These are phyloP conservation scores for Apis laboriosa DNA, from an alignment of 1,140 invertebrate species.

Conservation along the genomic window DNA sequence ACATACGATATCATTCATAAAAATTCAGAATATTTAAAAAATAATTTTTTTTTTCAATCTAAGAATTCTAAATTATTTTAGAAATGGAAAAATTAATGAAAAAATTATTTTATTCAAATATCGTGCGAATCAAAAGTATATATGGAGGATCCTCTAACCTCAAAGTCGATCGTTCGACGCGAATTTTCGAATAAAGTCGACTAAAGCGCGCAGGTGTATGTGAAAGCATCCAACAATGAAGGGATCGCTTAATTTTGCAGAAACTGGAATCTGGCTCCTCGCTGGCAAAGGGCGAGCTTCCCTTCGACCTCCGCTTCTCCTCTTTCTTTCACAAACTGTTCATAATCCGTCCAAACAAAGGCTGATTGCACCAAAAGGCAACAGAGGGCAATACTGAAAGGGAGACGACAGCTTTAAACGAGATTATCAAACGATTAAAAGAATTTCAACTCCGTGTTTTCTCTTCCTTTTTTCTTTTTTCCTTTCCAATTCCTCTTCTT, in stretches of 20 bases:
- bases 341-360: constrained; percentile 6
- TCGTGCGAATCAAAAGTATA: too few relatives aligned
- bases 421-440: constrained; percentile 5
- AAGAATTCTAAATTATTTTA: too few relatives aligned
- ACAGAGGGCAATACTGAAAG: not conserved
- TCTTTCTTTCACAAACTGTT: constrained; percentile 24
- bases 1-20: too few relatives aligned
- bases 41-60: too few relatives aligned
- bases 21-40: too few relatives aligned
- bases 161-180: not conserved
- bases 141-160: not conserved
- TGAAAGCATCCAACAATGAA: constrained; percentile 41
- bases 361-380: too few relatives aligned
- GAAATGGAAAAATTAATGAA: too few relatives aligned
- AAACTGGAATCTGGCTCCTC: constrained; percentile 57
- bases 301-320: not conserved
- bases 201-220: constrained; percentile 12
- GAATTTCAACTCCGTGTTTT: not conserved
- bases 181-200: constrained; percentile 1
- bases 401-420: not conserved
- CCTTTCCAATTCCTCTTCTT: not conserved
- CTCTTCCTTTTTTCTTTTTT: not conserved
- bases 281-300: constrained; percentile 24
- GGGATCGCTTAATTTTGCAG: constrained; percentile 63
- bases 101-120: too few relatives aligned